These are phyloP conservation scores for Kryphioiulus occultus DNA, from an alignment of 2,888 invertebrate genomes.

Conservation along the genomic window DNA sequence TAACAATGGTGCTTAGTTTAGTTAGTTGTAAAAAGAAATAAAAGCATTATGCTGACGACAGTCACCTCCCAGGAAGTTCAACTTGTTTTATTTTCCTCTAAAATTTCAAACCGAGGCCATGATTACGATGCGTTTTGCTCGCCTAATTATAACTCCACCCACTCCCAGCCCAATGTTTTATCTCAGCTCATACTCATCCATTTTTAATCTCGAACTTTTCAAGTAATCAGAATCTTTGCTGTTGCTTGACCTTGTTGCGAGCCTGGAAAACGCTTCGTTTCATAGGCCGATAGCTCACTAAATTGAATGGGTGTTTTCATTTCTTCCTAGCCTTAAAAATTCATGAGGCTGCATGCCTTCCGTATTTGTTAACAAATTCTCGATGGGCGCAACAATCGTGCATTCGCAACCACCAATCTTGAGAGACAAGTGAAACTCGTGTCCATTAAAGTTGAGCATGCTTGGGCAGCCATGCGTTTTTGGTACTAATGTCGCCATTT, in stretches of 20 bases:
- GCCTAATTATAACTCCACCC: neutral
- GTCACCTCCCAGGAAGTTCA: neutral
- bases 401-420: neutral
- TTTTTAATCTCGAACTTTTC: neutral
- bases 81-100: neutral
- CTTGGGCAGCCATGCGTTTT: neutral
- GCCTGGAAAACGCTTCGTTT: neutral
- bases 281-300: neutral
- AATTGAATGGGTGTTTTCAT: neutral
- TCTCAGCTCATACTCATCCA: neutral
- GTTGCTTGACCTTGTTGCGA: neutral
- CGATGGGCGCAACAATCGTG: neutral
- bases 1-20: neutral
- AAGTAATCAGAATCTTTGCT: neutral
- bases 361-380: neutral
- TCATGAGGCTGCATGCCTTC: neutral
- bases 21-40: neutral
- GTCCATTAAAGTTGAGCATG: neutral
- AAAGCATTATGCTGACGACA: neutral
- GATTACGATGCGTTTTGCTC: conserved; percentile 5
- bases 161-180: neutral
- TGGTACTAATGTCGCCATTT: conserved; percentile 5
- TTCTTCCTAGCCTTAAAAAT: neutral
- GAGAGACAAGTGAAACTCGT: neutral
- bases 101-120: neutral